Percentiles rank a stretch among this genome's conserved stretches.
These are phyloP conservation scores for Pogonomyrmex californicus DNA, from an alignment of 1,140 invertebrate species.

Conservation along the genomic window DNA sequence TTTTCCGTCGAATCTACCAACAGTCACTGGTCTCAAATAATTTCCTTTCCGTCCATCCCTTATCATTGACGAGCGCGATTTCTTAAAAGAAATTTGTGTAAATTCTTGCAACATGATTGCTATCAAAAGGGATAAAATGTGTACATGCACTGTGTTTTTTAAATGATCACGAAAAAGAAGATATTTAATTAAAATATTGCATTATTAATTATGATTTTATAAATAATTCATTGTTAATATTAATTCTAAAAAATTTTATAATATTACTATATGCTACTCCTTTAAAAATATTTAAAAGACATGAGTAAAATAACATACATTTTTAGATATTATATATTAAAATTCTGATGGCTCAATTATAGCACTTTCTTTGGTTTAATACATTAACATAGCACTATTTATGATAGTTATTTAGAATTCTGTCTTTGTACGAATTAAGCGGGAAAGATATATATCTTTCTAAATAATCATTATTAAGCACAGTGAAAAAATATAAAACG, in stretches of 20 bases:
- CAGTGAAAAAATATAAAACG: background rate
- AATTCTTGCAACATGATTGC: background rate
- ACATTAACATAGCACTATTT: background rate
- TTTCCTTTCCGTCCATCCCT: constrained; percentile 18
- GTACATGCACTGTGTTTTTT: background rate
- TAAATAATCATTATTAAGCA: background rate
- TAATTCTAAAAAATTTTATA: background rate
- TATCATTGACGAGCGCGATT: background rate
- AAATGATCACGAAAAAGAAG: background rate
- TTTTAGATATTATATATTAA: background rate
- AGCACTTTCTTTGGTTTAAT: background rate
- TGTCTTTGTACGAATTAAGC: background rate
- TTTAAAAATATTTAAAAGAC: background rate
- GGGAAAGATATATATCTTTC: background rate
- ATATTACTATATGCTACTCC: background rate
- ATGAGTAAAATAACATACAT: background rate
- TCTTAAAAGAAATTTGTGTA: constrained; percentile 3
- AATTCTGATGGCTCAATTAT: background rate
- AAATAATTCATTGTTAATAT: background rate
- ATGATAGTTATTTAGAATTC: background rate
- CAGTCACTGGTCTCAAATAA: background rate
- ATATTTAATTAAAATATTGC: background rate
- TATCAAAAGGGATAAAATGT: background rate
- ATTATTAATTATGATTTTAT: background rate
- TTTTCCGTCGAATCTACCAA: constrained; percentile 18